A percentile compares a stretch with the other conserved stretches of the same genome.
Evolutionary conservation across 1,140 invertebrate genomes (phyloP).

Genomic region (Heliconius hermathena): DNA sequence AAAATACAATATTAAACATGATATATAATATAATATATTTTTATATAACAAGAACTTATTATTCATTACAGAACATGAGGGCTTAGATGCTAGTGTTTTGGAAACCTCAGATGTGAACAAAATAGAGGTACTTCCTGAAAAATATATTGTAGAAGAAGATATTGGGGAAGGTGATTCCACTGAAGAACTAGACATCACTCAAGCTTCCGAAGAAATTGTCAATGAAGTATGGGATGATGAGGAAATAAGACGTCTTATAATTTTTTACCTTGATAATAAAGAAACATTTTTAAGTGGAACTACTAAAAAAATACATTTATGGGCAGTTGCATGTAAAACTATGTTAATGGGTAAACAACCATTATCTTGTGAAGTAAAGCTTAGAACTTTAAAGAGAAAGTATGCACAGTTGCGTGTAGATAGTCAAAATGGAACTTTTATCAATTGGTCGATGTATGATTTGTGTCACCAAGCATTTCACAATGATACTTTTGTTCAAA

Average conservation of each 20-base stretch:
- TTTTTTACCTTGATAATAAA: conserved; percentile 73
- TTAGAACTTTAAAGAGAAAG: conserved; percentile 56
- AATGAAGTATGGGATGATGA: conserved; percentile 64
- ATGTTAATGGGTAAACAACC: conserved; percentile 61
- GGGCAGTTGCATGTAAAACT: conserved; percentile 69
- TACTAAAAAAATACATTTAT: conserved; percentile 64
- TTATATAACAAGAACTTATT: not conserved
- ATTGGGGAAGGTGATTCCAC: conserved; percentile 51
- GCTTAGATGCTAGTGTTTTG: conserved; percentile 31
- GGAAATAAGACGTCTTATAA: conserved; percentile 59
- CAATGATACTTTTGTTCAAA: conserved; percentile 51
- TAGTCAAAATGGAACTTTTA: conserved; percentile 45
- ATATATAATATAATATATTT: too few relatives aligned
- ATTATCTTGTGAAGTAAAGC: conserved; percentile 60
- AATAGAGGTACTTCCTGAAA: conserved; percentile 44
- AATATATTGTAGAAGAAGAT: conserved; percentile 54
- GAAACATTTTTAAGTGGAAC: conserved; percentile 57
- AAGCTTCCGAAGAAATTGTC: conserved; percentile 39
- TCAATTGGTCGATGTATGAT: conserved; percentile 55
- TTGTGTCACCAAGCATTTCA: conserved; percentile 67
- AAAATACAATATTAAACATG: too few relatives aligned
- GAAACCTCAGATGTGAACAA: conserved; percentile 29
- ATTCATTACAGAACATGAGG: conserved; percentile 38
- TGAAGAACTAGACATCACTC: conserved; percentile 43
- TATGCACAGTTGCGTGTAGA: conserved; percentile 51